Percentiles rank a stretch among this genome's conserved stretches.
These are phyloP conservation scores for Brachyrhaphis roseni DNA, from an alignment of 2,797 vertebrate genomes.

Conservation along the genomic window DNA sequence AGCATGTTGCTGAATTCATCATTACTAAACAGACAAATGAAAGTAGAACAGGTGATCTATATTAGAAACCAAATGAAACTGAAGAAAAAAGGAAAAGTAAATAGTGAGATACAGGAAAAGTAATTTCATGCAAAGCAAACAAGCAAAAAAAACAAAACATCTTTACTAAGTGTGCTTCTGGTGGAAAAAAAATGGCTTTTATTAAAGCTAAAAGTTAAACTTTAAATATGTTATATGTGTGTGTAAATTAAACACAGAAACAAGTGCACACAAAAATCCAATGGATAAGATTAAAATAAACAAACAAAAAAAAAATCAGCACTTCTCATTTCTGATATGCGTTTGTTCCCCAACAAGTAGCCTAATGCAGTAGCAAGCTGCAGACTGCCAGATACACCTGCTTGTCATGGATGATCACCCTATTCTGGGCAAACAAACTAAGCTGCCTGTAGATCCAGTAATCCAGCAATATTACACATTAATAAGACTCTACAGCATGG, in stretches of 20 bases:
- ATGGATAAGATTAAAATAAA: neutral
- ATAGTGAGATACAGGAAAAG: neutral
- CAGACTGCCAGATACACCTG: conserved; percentile 74
- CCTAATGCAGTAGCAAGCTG: conserved; percentile 70
- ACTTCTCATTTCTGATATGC: conserved; percentile 20
- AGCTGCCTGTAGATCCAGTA: conserved; percentile 68
- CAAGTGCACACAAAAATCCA: neutral
- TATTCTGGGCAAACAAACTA: conserved; percentile 76
- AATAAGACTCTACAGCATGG: conserved; percentile 66
- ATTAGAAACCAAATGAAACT: neutral
- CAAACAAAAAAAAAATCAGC: neutral
- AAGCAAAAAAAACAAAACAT: no score
- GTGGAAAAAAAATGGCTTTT: neutral
- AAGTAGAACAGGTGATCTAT: neutral
- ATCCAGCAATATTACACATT: conserved; percentile 76
- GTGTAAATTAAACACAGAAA: neutral
- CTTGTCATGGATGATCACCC: conserved; percentile 70
- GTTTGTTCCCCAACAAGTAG: conserved; percentile 54
- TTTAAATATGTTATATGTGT: neutral
- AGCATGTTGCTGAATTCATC: neutral
- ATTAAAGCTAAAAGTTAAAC: neutral
- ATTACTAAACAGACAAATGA: neutral
- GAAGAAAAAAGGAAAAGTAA: neutral
- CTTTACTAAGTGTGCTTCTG: neutral
- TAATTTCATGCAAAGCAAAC: neutral